These are phyloP conservation scores for Microcebus tavaratra DNA, from an alignment of 2,113 vertebrate genomes.

Conservation along the genomic window DNA sequence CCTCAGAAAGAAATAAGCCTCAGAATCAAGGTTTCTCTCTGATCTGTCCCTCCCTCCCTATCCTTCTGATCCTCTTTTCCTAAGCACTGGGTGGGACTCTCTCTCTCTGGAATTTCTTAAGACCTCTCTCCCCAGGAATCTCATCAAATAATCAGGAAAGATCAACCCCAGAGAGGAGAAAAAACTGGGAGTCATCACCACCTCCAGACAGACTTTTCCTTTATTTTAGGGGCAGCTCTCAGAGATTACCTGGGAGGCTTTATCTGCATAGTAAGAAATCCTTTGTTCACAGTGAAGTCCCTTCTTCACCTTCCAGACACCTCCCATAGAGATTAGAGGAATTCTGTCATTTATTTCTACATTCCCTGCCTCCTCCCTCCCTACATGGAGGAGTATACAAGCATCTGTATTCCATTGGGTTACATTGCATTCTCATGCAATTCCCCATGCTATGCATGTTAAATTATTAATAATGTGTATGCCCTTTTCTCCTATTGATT, in stretches of 20 bases:
- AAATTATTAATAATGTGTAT: neutral
- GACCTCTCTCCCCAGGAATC: neutral
- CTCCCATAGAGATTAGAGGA: neutral
- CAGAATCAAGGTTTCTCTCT: neutral
- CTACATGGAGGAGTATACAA: neutral
- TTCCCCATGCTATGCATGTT: neutral
- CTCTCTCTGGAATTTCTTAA: neutral
- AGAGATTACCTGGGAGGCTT: neutral
- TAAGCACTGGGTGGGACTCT: neutral
- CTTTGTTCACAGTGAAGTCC: neutral
- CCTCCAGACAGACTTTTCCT: neutral
- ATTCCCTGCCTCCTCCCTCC: neutral
- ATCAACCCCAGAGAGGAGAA: neutral
- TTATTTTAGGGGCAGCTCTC: neutral
- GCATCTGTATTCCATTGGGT: neutral
- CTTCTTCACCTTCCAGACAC: neutral
- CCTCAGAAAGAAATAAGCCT: neutral
- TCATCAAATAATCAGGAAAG: neutral
- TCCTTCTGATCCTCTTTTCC: neutral
- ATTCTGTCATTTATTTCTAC: neutral
- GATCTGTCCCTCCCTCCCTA: neutral
- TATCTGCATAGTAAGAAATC: neutral
- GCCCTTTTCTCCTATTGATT: neutral
- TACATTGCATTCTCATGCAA: neutral
- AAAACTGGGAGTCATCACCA: neutral